phyloP scores from a whole-genome alignment of 2,113 vertebrate species.

The Nerophis lumbriciformis region DNA sequence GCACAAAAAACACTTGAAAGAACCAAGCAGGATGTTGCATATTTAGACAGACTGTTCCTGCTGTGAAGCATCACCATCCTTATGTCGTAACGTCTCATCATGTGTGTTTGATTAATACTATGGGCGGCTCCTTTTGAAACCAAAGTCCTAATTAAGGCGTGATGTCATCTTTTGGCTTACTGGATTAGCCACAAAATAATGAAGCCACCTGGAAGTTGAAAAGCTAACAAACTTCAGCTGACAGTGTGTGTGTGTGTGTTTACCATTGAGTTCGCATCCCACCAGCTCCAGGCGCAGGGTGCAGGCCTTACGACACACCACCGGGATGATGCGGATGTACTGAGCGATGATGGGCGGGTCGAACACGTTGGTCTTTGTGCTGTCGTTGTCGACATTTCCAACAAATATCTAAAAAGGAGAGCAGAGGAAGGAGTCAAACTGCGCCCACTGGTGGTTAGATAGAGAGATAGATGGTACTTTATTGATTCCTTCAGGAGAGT shows the following conservation, averaged over 20 bases:
- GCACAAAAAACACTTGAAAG: conserved; percentile 9
- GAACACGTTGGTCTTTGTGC: conserved; percentile 81
- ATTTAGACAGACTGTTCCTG: background rate
- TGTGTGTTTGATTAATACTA: conserved; percentile 22
- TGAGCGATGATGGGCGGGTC: conserved; percentile 79
- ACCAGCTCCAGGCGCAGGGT: conserved; percentile 92
- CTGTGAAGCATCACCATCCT: conserved; percentile 1
- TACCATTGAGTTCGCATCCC: conserved; percentile 93
- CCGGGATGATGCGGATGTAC: conserved; percentile 81
- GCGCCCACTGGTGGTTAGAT: background rate
- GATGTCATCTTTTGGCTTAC: conserved; percentile 4
- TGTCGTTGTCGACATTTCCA: conserved; percentile 80
- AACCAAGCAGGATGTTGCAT: conserved; percentile 5
- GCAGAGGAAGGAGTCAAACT: background rate
- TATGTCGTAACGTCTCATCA: conserved; percentile 16
- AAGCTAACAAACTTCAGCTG: background rate
- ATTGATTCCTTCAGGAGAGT: too few species aligned
- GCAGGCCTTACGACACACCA: conserved; percentile 79
- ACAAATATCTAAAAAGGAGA: conserved; percentile 74
- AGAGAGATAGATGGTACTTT: too few species aligned
- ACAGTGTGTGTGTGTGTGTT: conserved; percentile 29
- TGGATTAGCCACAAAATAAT: conserved; percentile 18
- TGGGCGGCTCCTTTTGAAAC: background rate
- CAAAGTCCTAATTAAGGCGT: conserved; percentile 6
- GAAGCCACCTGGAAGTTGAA: conserved; percentile 6